phyloP scores from a whole-genome alignment of 1,140 invertebrate species.

The Bombus impatiens region DNA sequence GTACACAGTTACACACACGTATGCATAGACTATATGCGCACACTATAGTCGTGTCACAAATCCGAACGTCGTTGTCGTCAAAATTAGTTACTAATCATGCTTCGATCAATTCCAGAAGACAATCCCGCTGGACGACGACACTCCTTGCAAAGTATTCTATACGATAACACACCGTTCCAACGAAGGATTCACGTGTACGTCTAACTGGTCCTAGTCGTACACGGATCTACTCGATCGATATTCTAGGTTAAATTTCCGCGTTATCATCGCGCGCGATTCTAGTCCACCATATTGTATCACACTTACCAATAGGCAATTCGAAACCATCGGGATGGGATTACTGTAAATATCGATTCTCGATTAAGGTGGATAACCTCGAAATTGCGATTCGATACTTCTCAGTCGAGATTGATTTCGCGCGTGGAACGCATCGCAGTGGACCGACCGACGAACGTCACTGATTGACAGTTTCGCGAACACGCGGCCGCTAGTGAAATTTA shows the following conservation, averaged over 20 bases:
- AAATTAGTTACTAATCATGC: conserved; percentile 30
- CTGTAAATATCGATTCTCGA: conserved; percentile 18
- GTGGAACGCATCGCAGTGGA: background rate
- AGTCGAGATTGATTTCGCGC: background rate
- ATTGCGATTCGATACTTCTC: conserved; percentile 5
- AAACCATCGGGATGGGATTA: background rate
- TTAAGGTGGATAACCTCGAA: background rate
- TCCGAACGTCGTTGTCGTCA: background rate
- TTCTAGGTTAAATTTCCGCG: background rate
- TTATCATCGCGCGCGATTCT: conserved; percentile 4
- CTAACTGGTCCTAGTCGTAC: background rate
- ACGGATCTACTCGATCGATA: conserved; percentile 17
- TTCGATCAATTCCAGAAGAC: conserved; percentile 12
- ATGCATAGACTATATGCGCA: conserved; percentile 29
- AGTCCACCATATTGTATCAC: conserved; percentile 22
- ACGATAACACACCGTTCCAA: background rate
- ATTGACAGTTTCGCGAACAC: conserved; percentile 29
- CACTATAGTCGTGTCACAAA: conserved; percentile 17
- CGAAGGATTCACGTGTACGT: background rate
- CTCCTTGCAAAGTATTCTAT: conserved; percentile 14
- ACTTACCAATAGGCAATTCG: conserved; percentile 1
- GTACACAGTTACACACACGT: conserved; percentile 42
- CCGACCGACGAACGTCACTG: conserved; percentile 13
- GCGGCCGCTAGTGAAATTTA: conserved; percentile 38
- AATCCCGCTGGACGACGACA: conserved; percentile 1